These are phyloP conservation scores for Drosophila burlai DNA, from an alignment of 1,140 invertebrate species.

Conservation along the genomic window DNA sequence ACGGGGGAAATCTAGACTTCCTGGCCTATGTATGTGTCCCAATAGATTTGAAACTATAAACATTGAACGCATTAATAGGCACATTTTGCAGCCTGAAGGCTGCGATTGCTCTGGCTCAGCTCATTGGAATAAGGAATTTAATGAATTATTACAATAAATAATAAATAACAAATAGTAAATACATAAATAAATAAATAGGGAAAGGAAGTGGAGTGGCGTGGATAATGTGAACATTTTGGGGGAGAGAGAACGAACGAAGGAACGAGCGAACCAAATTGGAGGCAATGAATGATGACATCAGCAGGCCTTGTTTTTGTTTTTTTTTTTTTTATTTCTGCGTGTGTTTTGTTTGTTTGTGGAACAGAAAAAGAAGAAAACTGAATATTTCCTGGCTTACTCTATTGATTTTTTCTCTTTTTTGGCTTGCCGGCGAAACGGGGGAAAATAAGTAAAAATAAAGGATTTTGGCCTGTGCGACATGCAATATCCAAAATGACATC, in stretches of 20 bases:
- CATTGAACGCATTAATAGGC: neutral
- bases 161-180: neutral
- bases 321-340: neutral
- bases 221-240: neutral
- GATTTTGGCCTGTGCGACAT: conserved; percentile 25
- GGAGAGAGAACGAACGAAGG: neutral
- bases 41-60: conserved; percentile 2
- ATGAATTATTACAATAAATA: neutral
- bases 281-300: conserved; percentile 45
- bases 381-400: conserved; percentile 30
- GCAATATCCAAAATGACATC: conserved; percentile 41
- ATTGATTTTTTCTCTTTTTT: conserved; percentile 25
- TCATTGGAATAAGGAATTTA: neutral
- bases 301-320: conserved; percentile 1
- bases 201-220: conserved; percentile 7
- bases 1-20: neutral
- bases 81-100: neutral
- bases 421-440: neutral
- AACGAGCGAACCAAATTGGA: conserved; percentile 6
- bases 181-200: neutral
- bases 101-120: neutral
- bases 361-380: neutral
- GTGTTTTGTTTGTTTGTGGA: conserved; percentile 23
- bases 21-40: neutral
- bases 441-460: conserved; percentile 9